These are phyloP conservation scores for Labia minor DNA, from an alignment of 2,888 invertebrate genomes.

Conservation along the genomic window DNA sequence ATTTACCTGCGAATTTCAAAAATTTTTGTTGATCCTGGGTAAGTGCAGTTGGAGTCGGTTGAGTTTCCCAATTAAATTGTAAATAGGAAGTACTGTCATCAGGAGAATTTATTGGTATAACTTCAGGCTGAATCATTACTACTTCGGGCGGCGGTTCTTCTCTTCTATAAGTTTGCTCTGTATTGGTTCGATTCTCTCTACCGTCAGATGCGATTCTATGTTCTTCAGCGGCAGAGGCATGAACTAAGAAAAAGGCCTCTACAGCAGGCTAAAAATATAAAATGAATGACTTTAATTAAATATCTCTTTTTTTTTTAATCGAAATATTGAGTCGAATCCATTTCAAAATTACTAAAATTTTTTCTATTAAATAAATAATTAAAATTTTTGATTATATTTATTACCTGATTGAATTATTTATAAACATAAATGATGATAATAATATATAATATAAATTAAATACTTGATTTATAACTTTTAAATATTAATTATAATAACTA, in stretches of 20 bases:
- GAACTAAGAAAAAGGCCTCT: constrained; percentile 82
- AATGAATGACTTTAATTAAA: constrained; percentile 19
- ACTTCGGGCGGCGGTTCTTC: constrained; percentile 17
- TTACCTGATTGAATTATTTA: too few species aligned
- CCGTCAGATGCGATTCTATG: neutral
- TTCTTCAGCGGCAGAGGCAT: constrained; percentile 48
- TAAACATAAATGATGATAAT: too few species aligned
- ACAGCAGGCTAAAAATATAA: constrained; percentile 56
- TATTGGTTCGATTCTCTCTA: neutral
- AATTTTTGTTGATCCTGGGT: constrained; percentile 63
- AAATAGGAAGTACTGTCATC: constrained; percentile 23
- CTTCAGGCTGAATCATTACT: constrained; percentile 18
- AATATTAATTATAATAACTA: too few species aligned
- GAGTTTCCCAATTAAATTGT: constrained; percentile 25
- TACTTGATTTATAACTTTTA: too few species aligned
- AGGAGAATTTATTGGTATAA: constrained; percentile 28
- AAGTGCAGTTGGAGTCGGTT: constrained; percentile 30
- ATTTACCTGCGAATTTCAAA: constrained; percentile 61
- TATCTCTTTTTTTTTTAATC: too few species aligned
- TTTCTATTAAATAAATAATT: too few species aligned
- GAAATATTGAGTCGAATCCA: neutral
- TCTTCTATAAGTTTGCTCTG: neutral
- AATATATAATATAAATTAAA: too few species aligned
- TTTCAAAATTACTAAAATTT: too few species aligned
- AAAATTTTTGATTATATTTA: too few species aligned